Conservation (phyloP, 64 coral and sea anemone genomes). For the Montipora capricornis region DNA sequence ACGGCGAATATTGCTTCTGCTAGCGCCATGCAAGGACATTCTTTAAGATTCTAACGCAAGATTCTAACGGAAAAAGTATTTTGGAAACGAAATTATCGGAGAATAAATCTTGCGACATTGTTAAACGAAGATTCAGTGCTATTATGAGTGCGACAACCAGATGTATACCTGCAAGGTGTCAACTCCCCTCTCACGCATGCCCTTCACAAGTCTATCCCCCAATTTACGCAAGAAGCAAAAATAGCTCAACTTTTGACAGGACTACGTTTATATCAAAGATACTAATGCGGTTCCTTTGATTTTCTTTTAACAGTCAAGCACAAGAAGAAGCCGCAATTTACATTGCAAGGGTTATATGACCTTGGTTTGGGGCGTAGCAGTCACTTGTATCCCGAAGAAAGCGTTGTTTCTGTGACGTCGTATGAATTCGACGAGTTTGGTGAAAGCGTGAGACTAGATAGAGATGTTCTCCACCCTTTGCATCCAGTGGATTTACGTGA, state of each 20-base stretch:
- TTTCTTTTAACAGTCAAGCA: background rate
- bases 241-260: too few relatives aligned
- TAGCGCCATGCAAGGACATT: too few relatives aligned
- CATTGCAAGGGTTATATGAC: background rate
- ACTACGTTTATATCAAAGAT: background rate
- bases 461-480: background rate
- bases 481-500: background rate
- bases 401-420: slow-evolving; percentile 62
- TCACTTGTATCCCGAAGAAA: slow-evolving; percentile 56
- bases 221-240: background rate
- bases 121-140: too few relatives aligned
- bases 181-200: too few relatives aligned
- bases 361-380: slow-evolving; percentile 48
- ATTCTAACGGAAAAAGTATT: too few relatives aligned
- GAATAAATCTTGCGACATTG: too few relatives aligned
- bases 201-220: too few relatives aligned
- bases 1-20: too few relatives aligned
- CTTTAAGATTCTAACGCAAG: too few relatives aligned
- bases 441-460: slow-evolving; percentile 41
- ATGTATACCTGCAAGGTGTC: too few relatives aligned
- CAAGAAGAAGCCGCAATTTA: slow-evolving; percentile 31
- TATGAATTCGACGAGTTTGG: slow-evolving; percentile 58
- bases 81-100: too few relatives aligned
- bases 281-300: background rate
- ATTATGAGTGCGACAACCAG: too few relatives aligned